A percentile compares a stretch with the other conserved stretches of the same genome.
Evolutionary conservation across 2,113 vertebrate genomes (phyloP).

Genomic region (Elanoides forficatus): DNA sequence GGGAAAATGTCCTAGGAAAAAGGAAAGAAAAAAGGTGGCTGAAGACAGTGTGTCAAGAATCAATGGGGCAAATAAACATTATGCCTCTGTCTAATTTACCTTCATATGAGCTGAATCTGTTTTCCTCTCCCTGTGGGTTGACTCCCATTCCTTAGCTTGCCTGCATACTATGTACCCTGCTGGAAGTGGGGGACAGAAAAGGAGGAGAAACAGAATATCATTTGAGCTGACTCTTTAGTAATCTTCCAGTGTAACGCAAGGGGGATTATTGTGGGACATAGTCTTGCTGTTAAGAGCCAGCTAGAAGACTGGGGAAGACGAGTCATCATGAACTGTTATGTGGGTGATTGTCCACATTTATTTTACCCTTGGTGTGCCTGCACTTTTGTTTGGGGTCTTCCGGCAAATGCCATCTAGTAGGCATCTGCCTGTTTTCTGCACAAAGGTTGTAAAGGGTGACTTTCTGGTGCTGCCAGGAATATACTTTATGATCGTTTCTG

Average conservation of each 20-base stretch:
- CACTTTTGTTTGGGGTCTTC: neutral
- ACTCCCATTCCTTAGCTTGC: neutral
- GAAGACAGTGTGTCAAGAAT: neutral
- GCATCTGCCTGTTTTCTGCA: neutral
- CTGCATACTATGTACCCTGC: neutral
- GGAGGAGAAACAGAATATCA: neutral
- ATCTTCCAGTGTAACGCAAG: neutral
- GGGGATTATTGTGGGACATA: neutral
- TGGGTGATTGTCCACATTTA: neutral
- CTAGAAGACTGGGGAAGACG: neutral
- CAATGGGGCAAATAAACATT: neutral
- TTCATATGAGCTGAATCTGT: neutral
- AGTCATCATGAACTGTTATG: neutral
- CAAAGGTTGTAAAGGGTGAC: neutral
- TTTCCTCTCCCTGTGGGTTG: neutral
- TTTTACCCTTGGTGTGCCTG: neutral
- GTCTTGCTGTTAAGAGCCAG: neutral
- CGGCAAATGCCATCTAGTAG: neutral
- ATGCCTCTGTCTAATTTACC: neutral
- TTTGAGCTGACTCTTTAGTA: neutral
- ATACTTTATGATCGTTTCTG: neutral
- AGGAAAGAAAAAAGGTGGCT: neutral
- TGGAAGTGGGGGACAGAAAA: neutral
- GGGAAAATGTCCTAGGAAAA: neutral
- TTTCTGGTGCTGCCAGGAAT: neutral